These are phyloP conservation scores for Sussaba pulchella DNA, from an alignment of 2,888 invertebrate species.

Conservation along the genomic window DNA sequence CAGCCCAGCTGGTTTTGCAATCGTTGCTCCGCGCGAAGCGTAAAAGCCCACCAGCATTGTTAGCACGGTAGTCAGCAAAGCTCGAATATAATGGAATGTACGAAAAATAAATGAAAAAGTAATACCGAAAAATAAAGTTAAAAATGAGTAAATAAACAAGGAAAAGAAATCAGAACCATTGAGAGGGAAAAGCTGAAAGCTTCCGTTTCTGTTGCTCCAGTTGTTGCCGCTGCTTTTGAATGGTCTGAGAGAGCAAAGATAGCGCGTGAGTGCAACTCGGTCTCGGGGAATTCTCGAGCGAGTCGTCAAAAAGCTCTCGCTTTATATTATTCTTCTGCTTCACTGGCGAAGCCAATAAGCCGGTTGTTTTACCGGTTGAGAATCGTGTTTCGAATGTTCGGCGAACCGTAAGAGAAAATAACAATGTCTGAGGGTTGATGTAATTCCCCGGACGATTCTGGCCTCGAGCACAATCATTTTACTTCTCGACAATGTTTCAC, in stretches of 20 bases:
- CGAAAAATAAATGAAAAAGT: not conserved
- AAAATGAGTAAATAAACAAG: slow-evolving; percentile 23
- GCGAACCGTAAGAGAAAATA: slow-evolving; percentile 66
- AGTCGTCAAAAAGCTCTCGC: slow-evolving; percentile 60
- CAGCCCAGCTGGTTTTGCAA: slow-evolving; percentile 55
- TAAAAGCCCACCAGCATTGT: slow-evolving; percentile 26
- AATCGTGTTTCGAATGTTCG: slow-evolving; percentile 64
- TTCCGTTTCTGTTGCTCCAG: too few species aligned
- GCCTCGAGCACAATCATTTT: slow-evolving; percentile 15
- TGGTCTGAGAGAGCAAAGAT: slow-evolving; percentile 28
- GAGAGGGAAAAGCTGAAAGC: slow-evolving; percentile 39
- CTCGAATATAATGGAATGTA: slow-evolving; percentile 55
- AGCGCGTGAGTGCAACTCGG: slow-evolving; percentile 32
- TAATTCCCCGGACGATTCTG: slow-evolving; percentile 58
- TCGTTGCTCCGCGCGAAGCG: slow-evolving; percentile 47
- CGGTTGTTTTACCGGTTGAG: slow-evolving; percentile 59
- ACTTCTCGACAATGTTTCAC: not conserved
- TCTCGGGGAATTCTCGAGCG: slow-evolving; percentile 64
- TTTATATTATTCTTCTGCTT: slow-evolving; percentile 51
- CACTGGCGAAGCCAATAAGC: slow-evolving; percentile 62
- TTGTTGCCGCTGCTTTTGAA: not conserved
- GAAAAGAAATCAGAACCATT: slow-evolving; percentile 45
- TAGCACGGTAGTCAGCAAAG: slow-evolving; percentile 26
- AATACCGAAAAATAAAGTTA: not conserved
- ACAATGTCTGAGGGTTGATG: slow-evolving; percentile 68